Conservation (phyloP, 2,113 vertebrate species). For the Notarius lentiginosus region DNA sequence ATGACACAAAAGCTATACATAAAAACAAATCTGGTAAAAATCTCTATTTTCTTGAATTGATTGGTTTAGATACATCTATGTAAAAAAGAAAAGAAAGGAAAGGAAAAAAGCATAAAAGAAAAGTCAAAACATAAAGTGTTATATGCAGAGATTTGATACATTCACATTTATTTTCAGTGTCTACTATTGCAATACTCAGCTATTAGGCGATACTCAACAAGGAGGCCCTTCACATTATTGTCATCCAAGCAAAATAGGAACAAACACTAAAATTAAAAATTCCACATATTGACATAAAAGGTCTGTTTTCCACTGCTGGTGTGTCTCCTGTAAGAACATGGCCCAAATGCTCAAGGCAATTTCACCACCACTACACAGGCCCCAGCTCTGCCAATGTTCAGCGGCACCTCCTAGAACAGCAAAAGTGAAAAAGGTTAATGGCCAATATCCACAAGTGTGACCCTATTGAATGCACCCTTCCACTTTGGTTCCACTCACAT, state of each 20-base stretch:
- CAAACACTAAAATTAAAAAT: slow-evolving; percentile 8
- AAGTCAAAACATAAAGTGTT: not conserved
- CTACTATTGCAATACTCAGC: slow-evolving; percentile 16
- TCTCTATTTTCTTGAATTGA: slow-evolving; percentile 9
- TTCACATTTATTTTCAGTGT: slow-evolving; percentile 30
- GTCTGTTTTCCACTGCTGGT: slow-evolving; percentile 43
- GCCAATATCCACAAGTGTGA: slow-evolving; percentile 46
- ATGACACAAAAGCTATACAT: slow-evolving; percentile 58
- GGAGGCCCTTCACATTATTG: slow-evolving; percentile 51
- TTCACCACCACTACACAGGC: slow-evolving; percentile 91
- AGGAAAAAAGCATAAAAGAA: not conserved
- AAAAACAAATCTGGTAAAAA: slow-evolving; percentile 55
- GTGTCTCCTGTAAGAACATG: slow-evolving; percentile 58
- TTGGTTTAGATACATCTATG: slow-evolving; percentile 44
- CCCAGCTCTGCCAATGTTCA: slow-evolving; percentile 95
- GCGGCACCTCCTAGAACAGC: slow-evolving; percentile 83
- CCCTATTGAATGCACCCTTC: slow-evolving; percentile 23
- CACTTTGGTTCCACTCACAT: slow-evolving; percentile 21
- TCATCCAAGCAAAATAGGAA: slow-evolving; percentile 52
- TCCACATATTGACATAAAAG: slow-evolving; percentile 31
- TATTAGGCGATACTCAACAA: slow-evolving; percentile 16
- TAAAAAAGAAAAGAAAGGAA: not conserved
- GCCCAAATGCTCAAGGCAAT: slow-evolving; percentile 76
- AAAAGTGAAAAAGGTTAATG: slow-evolving; percentile 62
- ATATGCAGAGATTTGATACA: slow-evolving; percentile 19